Conservation (phyloP, 2,888 invertebrate species). For the Autographa pulchrina region DNA sequence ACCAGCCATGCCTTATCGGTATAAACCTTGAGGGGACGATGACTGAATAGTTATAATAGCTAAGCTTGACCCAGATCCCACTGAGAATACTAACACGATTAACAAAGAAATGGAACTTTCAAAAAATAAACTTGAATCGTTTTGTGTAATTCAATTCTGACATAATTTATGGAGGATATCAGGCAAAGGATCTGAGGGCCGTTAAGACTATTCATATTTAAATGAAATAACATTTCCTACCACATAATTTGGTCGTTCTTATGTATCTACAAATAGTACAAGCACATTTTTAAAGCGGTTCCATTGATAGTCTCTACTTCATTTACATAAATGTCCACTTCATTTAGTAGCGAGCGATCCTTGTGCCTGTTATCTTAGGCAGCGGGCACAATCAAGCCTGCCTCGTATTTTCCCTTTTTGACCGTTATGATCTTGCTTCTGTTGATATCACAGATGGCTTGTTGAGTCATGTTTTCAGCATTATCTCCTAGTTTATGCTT, state of each 20-base stretch:
- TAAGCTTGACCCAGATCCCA: conserved; percentile 47
- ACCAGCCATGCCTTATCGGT: conserved; percentile 39
- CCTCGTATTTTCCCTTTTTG: conserved; percentile 39
- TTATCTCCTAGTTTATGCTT: conserved; percentile 17
- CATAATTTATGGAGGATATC: conserved; percentile 35
- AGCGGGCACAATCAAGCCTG: conserved; percentile 48
- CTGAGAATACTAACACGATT: conserved; percentile 33
- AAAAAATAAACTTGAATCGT: conserved; percentile 19
- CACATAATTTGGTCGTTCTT: conserved; percentile 41
- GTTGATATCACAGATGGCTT: conserved; percentile 27
- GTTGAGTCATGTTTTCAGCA: conserved; percentile 42
- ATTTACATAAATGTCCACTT: conserved; percentile 69
- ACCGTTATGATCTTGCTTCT: conserved; percentile 30
- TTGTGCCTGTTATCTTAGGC: conserved; percentile 56
- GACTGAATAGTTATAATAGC: conserved; percentile 37
- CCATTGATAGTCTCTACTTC: conserved; percentile 57
- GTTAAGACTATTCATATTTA: conserved; percentile 47
- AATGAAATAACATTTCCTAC: conserved; percentile 49
- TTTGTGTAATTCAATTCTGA: conserved; percentile 21
- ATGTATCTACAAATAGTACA: conserved; percentile 52
- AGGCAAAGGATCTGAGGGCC: conserved; percentile 33
- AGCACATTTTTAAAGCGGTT: conserved; percentile 46
- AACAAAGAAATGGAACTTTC: conserved; percentile 20
- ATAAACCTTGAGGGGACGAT: conserved; percentile 44
- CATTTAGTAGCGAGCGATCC: conserved; percentile 61